Percentiles rank a stretch among this genome's conserved stretches.
Conservation (phyloP, 2,888 invertebrate species). For the Cerceris rybyensis region DNA sequence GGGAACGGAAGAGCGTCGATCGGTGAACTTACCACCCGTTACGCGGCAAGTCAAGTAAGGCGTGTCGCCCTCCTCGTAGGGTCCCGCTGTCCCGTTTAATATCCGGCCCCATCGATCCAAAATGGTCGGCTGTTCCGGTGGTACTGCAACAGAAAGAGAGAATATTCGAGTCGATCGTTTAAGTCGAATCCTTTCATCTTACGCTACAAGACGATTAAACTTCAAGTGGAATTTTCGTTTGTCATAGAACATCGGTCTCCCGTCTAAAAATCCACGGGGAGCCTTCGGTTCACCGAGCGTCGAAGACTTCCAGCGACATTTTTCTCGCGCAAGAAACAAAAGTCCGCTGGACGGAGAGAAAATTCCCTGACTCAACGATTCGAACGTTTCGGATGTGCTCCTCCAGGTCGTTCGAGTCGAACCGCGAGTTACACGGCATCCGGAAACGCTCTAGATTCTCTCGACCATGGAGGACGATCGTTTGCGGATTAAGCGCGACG, state of each 20-base stretch:
- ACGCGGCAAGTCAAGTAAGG: slow-evolving; percentile 93
- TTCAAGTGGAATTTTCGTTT: not conserved
- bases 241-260: not conserved
- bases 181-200: not conserved
- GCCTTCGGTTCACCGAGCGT: not conserved
- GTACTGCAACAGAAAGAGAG: slow-evolving; percentile 86
- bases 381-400: too few relatives aligned
- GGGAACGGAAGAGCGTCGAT: too few relatives aligned
- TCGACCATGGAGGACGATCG: slow-evolving; percentile 52
- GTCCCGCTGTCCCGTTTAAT: slow-evolving; percentile 91
- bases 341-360: too few relatives aligned
- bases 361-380: too few relatives aligned
- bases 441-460: too few relatives aligned
- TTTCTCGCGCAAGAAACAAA: not conserved
- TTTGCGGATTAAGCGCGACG: slow-evolving; percentile 61
- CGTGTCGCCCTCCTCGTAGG: slow-evolving; percentile 93
- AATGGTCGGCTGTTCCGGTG: slow-evolving; percentile 93
- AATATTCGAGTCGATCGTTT: slow-evolving; percentile 2
- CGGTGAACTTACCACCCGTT: slow-evolving; percentile 88
- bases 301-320: not conserved
- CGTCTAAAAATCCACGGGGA: not conserved
- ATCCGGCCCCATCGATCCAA: slow-evolving; percentile 92
- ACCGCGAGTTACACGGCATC: too few relatives aligned
- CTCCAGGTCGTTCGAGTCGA: too few relatives aligned
- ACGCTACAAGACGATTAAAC: slow-evolving; percentile 16